Evolutionary conservation across 2,797 vertebrate species (phyloP).

Genomic region (Pangasius krempfi): DNA sequence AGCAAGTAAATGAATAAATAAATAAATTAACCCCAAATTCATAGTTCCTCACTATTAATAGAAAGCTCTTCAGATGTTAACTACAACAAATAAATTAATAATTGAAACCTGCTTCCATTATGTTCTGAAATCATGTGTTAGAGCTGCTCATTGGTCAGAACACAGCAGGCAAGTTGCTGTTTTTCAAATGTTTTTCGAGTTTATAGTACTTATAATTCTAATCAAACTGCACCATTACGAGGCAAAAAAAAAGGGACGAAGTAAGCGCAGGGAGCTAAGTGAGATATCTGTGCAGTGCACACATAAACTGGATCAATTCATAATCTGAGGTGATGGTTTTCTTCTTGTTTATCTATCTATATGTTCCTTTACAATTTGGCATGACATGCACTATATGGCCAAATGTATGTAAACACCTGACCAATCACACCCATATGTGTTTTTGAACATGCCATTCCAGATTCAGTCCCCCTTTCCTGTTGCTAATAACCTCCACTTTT

Average conservation of each 20-base stretch:
- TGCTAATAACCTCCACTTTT: no score
- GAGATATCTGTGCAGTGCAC: not conserved
- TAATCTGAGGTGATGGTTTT: not conserved
- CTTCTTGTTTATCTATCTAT: not conserved
- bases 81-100: no score
- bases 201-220: not conserved
- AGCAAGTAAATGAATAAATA: not conserved
- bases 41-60: no score
- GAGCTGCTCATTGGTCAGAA: no score
- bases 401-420: not conserved
- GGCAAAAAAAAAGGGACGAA: not conserved
- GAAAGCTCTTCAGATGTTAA: no score
- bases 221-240: not conserved
- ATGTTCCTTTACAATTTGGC: not conserved
- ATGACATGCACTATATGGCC: not conserved
- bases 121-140: no score
- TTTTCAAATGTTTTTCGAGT: no score
- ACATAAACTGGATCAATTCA: not conserved
- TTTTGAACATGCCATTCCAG: not conserved
- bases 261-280: not conserved
- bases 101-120: no score
- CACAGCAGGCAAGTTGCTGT: no score
- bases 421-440: not conserved
- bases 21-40: not conserved
- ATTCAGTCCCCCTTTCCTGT: not conserved